Conservation (phyloP, 2,113 vertebrate genomes). For the human (Homo sapiens) region DNA sequence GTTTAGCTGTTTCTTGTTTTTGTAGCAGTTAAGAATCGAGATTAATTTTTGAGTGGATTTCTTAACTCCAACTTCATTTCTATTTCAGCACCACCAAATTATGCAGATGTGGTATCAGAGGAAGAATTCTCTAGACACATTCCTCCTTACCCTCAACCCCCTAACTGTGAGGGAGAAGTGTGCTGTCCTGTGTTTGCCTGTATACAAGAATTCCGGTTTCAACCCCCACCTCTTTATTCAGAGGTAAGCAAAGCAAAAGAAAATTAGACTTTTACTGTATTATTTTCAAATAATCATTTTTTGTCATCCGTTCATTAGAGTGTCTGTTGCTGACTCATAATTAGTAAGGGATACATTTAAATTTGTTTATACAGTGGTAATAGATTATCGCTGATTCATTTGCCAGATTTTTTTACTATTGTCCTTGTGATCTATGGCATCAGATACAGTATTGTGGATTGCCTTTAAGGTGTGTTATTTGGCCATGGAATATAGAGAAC, state of each 20-base stretch:
- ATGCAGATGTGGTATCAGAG: slow-evolving; percentile 89
- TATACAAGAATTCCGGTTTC: slow-evolving; percentile 89
- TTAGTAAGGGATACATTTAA: no score
- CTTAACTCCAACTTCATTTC: background rate
- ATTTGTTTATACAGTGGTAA: background rate
- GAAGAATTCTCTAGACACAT: slow-evolving; percentile 85
- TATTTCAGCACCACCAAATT: slow-evolving; percentile 88
- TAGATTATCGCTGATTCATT: background rate
- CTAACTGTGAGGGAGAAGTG: slow-evolving; percentile 81
- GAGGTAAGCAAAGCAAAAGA: slow-evolving; percentile 83
- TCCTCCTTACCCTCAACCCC: slow-evolving; percentile 76
- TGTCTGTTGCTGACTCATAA: background rate
- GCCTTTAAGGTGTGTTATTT: background rate
- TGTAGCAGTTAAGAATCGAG: background rate
- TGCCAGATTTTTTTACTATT: background rate
- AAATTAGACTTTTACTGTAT: background rate
- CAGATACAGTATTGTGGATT: background rate
- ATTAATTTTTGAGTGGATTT: background rate
- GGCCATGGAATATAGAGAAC: background rate
- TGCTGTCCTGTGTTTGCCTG: slow-evolving; percentile 84
- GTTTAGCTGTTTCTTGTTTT: background rate
- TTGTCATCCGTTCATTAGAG: background rate
- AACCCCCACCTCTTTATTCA: slow-evolving; percentile 90
- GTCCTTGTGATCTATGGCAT: background rate
- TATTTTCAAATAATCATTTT: background rate